phyloP scores from a whole-genome alignment of 2,113 vertebrate genomes.

The Passer montanus region DNA sequence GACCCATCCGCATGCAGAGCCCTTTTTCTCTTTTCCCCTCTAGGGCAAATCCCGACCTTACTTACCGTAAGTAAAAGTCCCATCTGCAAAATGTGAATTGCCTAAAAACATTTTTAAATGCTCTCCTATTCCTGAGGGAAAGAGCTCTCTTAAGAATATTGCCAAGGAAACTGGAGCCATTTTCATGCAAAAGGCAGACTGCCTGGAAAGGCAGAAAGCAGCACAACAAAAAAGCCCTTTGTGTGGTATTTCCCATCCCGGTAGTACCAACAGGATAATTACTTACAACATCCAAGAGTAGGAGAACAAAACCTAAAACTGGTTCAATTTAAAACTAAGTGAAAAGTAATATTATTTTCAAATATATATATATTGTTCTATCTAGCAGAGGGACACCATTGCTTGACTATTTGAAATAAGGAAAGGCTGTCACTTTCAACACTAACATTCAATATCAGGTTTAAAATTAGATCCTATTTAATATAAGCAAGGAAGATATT shows the following conservation, averaged over 20 bases:
- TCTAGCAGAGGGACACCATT: background rate
- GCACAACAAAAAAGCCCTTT: background rate
- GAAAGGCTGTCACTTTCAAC: background rate
- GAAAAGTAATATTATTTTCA: background rate
- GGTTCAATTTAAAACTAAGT: background rate
- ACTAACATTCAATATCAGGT: background rate
- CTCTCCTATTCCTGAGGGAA: background rate
- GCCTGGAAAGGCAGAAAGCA: background rate
- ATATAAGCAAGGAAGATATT: background rate
- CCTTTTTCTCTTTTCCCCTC: background rate
- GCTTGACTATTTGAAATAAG: background rate
- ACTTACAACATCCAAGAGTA: background rate
- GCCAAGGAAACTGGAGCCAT: background rate
- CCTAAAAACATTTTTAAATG: background rate
- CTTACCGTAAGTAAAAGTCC: background rate
- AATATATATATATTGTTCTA: background rate
- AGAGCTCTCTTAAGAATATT: background rate
- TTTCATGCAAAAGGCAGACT: slow-evolving; percentile 2
- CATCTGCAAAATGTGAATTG: background rate
- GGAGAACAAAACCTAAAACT: background rate
- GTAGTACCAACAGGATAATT: background rate
- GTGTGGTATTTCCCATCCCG: background rate
- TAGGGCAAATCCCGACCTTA: background rate
- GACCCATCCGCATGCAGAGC: background rate
- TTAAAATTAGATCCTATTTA: background rate